Conservation (phyloP, 1,140 invertebrate genomes). For the Philotrypesis tridentata region DNA sequence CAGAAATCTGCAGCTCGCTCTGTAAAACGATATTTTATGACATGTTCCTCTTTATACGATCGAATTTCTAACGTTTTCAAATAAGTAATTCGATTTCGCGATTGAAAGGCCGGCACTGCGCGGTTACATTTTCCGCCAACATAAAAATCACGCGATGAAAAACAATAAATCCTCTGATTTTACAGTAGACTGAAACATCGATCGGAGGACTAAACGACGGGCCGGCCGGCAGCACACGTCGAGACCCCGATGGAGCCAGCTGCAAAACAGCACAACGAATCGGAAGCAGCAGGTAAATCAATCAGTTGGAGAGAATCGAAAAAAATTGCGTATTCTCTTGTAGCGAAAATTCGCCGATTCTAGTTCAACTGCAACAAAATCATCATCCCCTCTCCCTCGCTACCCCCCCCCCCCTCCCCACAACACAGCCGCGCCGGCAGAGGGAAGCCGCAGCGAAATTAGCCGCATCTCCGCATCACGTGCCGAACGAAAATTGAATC, state of each 20-base stretch:
- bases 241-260: too few species aligned
- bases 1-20: too few species aligned
- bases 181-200: background rate
- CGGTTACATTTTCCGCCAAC: too few species aligned
- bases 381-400: background rate
- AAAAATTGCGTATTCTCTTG: background rate
- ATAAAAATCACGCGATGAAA: too few species aligned
- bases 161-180: too few species aligned
- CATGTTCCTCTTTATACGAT: too few species aligned
- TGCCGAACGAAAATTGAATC: slow-evolving; percentile 14
- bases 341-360: background rate
- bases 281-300: background rate
- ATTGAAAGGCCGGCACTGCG: too few species aligned
- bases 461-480: background rate
- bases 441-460: background rate
- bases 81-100: too few species aligned
- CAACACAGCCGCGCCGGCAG: background rate
- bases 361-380: background rate
- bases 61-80: too few species aligned
- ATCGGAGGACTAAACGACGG: background rate
- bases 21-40: too few species aligned
- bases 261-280: background rate
- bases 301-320: background rate
- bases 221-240: too few species aligned
- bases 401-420: too few species aligned